These are phyloP conservation scores for Gopherus evgoodei DNA, from an alignment of 2,113 vertebrate species.

Conservation along the genomic window DNA sequence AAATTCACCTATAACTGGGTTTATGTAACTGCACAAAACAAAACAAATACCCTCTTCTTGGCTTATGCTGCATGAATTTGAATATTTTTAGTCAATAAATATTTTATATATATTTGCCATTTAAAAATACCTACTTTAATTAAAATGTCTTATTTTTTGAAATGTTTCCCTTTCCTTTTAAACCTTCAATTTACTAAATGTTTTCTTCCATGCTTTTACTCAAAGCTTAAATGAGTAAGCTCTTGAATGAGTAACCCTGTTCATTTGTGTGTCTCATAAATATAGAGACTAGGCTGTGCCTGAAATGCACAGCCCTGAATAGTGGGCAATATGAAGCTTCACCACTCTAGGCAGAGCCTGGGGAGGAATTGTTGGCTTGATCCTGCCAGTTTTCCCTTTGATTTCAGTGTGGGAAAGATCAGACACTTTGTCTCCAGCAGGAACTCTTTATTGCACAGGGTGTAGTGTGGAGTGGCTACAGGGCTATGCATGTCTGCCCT, in stretches of 20 bases:
- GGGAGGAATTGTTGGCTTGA: background rate
- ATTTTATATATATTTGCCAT: background rate
- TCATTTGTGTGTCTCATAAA: background rate
- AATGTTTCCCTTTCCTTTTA: background rate
- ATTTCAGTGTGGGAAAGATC: background rate
- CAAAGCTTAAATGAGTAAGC: background rate
- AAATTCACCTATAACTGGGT: slow-evolving; percentile 24
- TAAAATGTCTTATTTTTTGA: background rate
- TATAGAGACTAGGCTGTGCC: background rate
- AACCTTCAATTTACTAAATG: background rate
- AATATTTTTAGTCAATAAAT: slow-evolving; percentile 41
- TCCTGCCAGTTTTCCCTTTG: background rate
- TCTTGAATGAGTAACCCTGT: background rate
- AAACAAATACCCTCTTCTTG: background rate
- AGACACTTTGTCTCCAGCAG: background rate
- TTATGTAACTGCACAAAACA: background rate
- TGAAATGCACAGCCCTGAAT: background rate
- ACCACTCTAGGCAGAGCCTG: background rate
- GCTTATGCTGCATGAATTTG: background rate
- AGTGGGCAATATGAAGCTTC: background rate
- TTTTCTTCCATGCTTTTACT: background rate
- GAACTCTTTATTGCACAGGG: background rate
- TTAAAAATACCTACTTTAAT: background rate
- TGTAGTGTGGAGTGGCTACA: background rate
- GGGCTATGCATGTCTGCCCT: background rate